These are phyloP conservation scores for Mus musculus DNA, from an alignment of 2,113 vertebrate species.

Conservation along the genomic window DNA sequence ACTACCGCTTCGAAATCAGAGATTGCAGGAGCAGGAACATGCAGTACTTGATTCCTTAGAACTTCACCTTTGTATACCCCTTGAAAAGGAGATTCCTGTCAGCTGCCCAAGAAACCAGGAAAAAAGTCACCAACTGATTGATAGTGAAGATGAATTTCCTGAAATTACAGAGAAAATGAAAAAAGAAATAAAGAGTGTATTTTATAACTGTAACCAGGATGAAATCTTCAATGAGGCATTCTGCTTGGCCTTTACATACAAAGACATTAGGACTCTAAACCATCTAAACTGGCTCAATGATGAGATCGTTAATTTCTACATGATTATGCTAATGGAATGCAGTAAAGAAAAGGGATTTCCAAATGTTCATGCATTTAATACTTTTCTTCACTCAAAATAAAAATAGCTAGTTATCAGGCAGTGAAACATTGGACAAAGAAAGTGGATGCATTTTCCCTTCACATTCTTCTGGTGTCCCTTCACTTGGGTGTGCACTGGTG, in stretches of 20 bases:
- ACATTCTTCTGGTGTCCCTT: slow-evolving; percentile 94
- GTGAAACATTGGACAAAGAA: slow-evolving; percentile 98
- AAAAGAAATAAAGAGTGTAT: too few species aligned
- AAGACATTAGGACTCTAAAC: too few species aligned
- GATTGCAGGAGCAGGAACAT: slow-evolving; percentile 90
- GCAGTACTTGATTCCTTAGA: slow-evolving; percentile 88
- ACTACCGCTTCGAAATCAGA: slow-evolving; percentile 92
- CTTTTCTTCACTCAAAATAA: slow-evolving; percentile 97
- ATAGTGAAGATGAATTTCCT: slow-evolving; percentile 92
- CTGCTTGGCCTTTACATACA: too few species aligned
- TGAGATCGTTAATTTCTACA: slow-evolving; percentile 98
- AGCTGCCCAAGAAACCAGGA: slow-evolving; percentile 82
- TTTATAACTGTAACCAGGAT: too few species aligned
- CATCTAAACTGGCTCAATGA: too few species aligned
- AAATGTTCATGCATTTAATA: slow-evolving; percentile 95
- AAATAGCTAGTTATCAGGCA: slow-evolving; percentile 92
- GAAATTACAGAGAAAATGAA: slow-evolving; percentile 90
- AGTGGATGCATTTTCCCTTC: slow-evolving; percentile 94
- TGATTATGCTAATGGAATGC: slow-evolving; percentile 96
- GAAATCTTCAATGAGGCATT: too few species aligned
- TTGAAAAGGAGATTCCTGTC: slow-evolving; percentile 96
- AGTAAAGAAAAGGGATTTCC: slow-evolving; percentile 92
- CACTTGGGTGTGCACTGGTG: slow-evolving; percentile 98
- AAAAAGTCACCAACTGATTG: slow-evolving; percentile 70
- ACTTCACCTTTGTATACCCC: slow-evolving; percentile 93